Percentiles rank a stretch among this genome's conserved stretches.
These are phyloP conservation scores for Andrena trimmerana DNA, from an alignment of 2,888 invertebrate species.

Conservation along the genomic window DNA sequence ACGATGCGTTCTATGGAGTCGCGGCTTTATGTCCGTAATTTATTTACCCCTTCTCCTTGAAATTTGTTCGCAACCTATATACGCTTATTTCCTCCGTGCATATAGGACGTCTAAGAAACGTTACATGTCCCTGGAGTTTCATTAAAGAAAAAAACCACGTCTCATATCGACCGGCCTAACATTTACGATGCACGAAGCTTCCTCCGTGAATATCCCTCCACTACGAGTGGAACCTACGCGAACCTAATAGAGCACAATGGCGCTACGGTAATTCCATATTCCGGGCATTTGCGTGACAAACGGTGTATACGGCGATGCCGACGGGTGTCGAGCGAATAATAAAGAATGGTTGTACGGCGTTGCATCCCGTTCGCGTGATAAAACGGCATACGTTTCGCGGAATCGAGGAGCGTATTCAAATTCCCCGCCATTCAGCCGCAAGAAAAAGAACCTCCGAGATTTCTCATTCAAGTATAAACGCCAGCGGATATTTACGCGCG, in stretches of 20 bases:
- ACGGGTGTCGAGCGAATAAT: conserved; percentile 30
- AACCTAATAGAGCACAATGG: conserved; percentile 63
- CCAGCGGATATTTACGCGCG: neutral
- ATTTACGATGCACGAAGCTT: conserved; percentile 19
- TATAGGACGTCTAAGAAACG: neutral
- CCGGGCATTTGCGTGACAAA: conserved; percentile 67
- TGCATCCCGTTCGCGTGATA: conserved; percentile 31
- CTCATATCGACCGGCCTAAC: neutral
- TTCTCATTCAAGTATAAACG: conserved; percentile 17
- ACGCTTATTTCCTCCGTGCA: too few species aligned
- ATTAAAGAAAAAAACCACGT: conserved; percentile 13
- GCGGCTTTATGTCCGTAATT: too few species aligned
- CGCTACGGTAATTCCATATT: conserved; percentile 44
- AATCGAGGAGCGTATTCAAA: conserved; percentile 33
- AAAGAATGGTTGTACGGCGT: conserved; percentile 26
- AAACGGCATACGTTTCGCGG: conserved; percentile 33
- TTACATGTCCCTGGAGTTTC: neutral
- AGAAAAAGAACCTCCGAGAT: conserved; percentile 3
- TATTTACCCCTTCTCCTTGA: too few species aligned
- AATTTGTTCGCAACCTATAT: too few species aligned
- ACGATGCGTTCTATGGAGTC: too few species aligned
- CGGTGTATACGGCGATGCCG: conserved; percentile 41
- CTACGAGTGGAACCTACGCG: conserved; percentile 38
- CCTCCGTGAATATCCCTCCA: conserved; percentile 18
- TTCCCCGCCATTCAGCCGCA: conserved; percentile 34